A percentile compares a stretch with the other conserved stretches of the same genome.
Conservation (phyloP, 2,888 invertebrate genomes). For the Nowickia ferox region DNA sequence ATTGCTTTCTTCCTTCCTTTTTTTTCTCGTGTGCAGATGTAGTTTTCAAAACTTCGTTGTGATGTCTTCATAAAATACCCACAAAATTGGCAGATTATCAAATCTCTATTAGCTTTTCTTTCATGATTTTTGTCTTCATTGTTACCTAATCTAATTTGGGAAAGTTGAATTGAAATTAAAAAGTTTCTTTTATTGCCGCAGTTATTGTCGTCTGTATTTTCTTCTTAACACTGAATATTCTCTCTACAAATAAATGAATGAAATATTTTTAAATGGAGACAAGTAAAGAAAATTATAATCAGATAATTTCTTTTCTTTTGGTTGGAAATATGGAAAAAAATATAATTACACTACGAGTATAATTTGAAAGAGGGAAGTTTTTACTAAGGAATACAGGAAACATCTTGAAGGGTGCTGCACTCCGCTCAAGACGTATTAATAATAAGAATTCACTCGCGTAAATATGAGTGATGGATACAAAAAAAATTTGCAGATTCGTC, state of each 20-base stretch:
- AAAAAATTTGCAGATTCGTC: too few species aligned
- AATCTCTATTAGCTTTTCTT: conserved; percentile 41
- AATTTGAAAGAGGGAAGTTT: too few species aligned
- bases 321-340: too few species aligned
- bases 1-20: background rate
- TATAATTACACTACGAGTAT: too few species aligned
- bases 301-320: background rate
- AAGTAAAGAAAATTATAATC: background rate
- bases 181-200: conserved; percentile 40
- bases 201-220: too few species aligned
- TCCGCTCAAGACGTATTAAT: too few species aligned
- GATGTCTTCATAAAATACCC: conserved; percentile 59
- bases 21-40: background rate
- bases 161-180: conserved; percentile 61
- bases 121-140: conserved; percentile 47
- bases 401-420: too few species aligned
- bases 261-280: conserved; percentile 4
- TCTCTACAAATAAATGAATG: background rate
- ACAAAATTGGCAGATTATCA: conserved; percentile 71
- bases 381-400: too few species aligned
- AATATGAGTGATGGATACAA: too few species aligned
- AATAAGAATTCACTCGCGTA: too few species aligned
- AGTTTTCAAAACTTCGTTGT: conserved; percentile 56
- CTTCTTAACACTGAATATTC: too few species aligned
- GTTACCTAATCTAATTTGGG: conserved; percentile 61